These are phyloP conservation scores for Bombus sylvicola DNA, from an alignment of 1,140 invertebrate genomes.

Conservation along the genomic window DNA sequence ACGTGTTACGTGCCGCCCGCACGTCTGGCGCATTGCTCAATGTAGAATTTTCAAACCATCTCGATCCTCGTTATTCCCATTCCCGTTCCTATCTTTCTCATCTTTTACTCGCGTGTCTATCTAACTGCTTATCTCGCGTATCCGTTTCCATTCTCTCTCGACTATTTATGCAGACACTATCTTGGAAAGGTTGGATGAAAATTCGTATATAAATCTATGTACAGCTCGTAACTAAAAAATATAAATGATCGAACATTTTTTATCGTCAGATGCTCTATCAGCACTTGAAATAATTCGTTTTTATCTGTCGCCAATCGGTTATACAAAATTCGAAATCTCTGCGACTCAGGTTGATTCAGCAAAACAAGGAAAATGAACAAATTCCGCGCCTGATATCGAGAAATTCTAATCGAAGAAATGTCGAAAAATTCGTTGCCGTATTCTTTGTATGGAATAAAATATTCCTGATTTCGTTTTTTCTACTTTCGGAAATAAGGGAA, in stretches of 20 bases:
- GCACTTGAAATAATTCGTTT: too few species aligned
- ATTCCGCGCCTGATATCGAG: too few species aligned
- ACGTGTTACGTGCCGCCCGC: slow-evolving; percentile 62
- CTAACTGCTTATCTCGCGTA: neutral
- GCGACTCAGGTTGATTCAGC: too few species aligned
- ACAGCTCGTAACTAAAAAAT: neutral
- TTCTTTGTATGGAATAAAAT: neutral
- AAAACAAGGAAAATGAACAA: neutral
- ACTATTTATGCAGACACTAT: neutral
- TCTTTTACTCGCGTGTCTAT: neutral
- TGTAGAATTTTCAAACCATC: slow-evolving; percentile 41
- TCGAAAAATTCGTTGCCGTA: neutral
- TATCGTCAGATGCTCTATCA: neutral
- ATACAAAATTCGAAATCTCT: too few species aligned
- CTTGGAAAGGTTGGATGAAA: neutral
- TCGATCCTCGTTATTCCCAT: slow-evolving; percentile 37
- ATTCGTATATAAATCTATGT: neutral
- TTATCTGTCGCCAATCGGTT: neutral
- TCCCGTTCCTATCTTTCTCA: slow-evolving; percentile 12
- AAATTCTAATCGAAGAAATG: too few species aligned
- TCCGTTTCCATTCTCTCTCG: neutral
- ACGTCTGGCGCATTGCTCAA: slow-evolving; percentile 61
- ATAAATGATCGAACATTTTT: neutral
- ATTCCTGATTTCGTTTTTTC: neutral
- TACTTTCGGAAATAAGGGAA: accelerated